Evolutionary conservation across 2,888 invertebrate species (phyloP).

Genomic region (Plebejus anna): DNA sequence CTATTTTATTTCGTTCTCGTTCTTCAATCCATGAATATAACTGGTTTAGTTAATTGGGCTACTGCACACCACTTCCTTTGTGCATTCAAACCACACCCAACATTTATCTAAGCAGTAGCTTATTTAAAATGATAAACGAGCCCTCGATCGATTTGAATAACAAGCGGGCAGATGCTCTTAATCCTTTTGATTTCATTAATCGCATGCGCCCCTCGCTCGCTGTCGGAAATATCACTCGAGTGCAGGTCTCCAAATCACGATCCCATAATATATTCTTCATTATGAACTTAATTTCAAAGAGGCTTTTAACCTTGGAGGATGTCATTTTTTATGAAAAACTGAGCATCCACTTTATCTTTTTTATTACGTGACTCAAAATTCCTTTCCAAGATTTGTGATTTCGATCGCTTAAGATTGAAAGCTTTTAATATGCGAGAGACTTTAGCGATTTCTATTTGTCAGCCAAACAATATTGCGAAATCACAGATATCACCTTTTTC

Average conservation of each 20-base stretch:
- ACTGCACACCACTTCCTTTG: slow-evolving; percentile 67
- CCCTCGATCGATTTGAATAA: slow-evolving; percentile 79
- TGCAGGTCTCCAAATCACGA: slow-evolving; percentile 59
- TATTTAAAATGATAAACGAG: slow-evolving; percentile 79
- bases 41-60: slow-evolving; percentile 70
- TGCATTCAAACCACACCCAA: slow-evolving; percentile 71
- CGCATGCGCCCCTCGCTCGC: slow-evolving; percentile 74
- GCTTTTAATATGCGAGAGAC: slow-evolving; percentile 41
- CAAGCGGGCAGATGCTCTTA: slow-evolving; percentile 79
- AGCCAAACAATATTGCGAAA: slow-evolving; percentile 51
- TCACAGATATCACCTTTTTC: slow-evolving; percentile 47
- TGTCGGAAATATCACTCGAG: slow-evolving; percentile 79
- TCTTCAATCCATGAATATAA: slow-evolving; percentile 57
- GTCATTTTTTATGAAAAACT: slow-evolving; percentile 39
- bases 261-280: slow-evolving; percentile 59
- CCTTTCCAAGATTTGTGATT: slow-evolving; percentile 52
- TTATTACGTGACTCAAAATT: slow-evolving; percentile 55
- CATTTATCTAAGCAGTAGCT: slow-evolving; percentile 78
- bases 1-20: slow-evolving; percentile 41
- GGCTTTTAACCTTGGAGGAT: slow-evolving; percentile 42
- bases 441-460: slow-evolving; percentile 48
- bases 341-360: slow-evolving; percentile 37
- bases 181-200: slow-evolving; percentile 80
- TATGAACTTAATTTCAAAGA: slow-evolving; percentile 55
- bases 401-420: slow-evolving; percentile 39